Evolutionary conservation across 37 sponge, comb jelly and placozoan genomes (phyloP), one percentile per base, ranked within the genome.

Genomic region (Hormiphora californensis): DNA sequence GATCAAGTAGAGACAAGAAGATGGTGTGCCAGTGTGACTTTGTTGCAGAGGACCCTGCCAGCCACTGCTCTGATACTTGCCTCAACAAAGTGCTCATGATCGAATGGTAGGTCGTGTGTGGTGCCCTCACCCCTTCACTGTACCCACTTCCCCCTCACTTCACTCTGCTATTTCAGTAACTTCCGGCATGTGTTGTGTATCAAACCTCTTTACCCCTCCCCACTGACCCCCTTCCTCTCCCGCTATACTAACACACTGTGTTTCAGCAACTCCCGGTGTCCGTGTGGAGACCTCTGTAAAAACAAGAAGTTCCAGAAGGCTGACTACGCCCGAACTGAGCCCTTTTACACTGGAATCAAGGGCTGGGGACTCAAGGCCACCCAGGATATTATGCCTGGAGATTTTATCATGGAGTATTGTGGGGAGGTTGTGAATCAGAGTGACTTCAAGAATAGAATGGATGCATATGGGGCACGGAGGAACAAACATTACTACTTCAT

Each of bases 401-500:
- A 85, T 25, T 98, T 98, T 89, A 89, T 94, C 11, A 91, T 98
- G 93, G 99, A 98, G 90, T 98, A 98, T 85, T 93, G 94, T 63
- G 99, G 99, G 22, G 99, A 98, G 90, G 95, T 98, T 46, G 91
- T 91, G 51, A 88, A 93, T 30, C 85, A 55, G 17, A 73, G 62
- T 0, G 93, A 98, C 43, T 98, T 98, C 90, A 92, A 89, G 73
- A 55, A 68, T 25, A 85, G 99, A 27, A 93, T 91, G 89, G 85
- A 53, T 17, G 89, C 89, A 54, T 98, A 98, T 69, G 88, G 46
- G 17, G 89, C 85, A 46, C 91, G 91, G 32, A 90, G 89, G 61
- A 89, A 91, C 63, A 85, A 91, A 30, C 99, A 98, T 88, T 94
- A 98, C 57, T 98, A 98, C 86, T 98, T 98, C 89, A 98, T 98